A percentile compares a stretch with the other conserved stretches of the same genome.
These are phyloP conservation scores for Atrina japonica DNA, from an alignment of 2,888 invertebrate genomes.

Conservation along the genomic window DNA sequence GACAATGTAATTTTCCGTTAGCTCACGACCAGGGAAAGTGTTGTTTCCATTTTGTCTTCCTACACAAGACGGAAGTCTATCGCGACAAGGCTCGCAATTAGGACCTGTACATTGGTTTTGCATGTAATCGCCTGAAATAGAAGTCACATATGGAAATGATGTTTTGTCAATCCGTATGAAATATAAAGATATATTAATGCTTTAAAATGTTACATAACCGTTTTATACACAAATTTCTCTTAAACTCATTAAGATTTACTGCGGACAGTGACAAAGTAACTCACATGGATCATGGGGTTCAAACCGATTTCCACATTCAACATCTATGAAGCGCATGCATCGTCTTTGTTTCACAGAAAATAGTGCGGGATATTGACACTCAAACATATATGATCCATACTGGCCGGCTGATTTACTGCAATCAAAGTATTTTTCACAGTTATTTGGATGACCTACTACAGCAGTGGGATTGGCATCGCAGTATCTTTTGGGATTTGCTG, in stretches of 20 bases:
- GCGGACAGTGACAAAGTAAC: no score
- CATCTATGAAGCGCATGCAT: constrained; percentile 56
- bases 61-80: constrained; percentile 57
- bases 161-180: no score
- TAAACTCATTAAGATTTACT: no score
- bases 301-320: constrained; percentile 58
- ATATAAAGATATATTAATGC: no score
- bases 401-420: constrained; percentile 50
- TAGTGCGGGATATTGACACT: constrained; percentile 67
- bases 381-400: constrained; percentile 47
- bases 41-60: constrained; percentile 59
- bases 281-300: constrained; percentile 65
- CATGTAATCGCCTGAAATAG: constrained; percentile 58
- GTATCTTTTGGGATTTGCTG: constrained; percentile 57
- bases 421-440: constrained; percentile 68
- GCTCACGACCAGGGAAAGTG: constrained; percentile 53
- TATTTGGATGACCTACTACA: constrained; percentile 44
- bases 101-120: constrained; percentile 50
- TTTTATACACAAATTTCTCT: no score
- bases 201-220: no score
- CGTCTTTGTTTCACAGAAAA: constrained; percentile 47
- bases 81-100: constrained; percentile 54
- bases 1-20: constrained; percentile 51
- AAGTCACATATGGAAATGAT: no score
- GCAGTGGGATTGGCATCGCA: constrained; percentile 45